Base-by-base conservation (phyloP, 2,888 invertebrate genomes). In the Uropetala carovei region DNA sequence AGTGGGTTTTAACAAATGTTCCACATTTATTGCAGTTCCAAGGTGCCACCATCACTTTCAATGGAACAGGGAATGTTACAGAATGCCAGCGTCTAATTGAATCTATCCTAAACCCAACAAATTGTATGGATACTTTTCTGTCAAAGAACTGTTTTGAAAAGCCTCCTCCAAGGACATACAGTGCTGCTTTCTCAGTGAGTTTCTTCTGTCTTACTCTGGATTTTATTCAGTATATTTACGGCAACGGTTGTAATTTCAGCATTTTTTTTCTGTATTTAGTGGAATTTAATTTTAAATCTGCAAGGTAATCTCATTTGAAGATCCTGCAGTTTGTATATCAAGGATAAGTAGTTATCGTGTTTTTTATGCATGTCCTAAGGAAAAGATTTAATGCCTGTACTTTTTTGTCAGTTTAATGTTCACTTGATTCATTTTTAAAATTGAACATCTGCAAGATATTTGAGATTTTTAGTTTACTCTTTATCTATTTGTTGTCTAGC, bases 141-240 rank as follows among this genome's bases (percentile, higher is more conserved):
- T 93, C 94, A 91, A 92, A 89, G 10, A 92, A 93, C n/a, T 94
- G 94, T 92, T 93, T 94, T 18, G 93, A 93, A n/a, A 86, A 92
- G 18, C 89, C 92, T 86, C 92, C 93, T 68, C 13, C 18, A 64
- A 27, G 92, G 83, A 56, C 59, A 92, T 56, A 59, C 18, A n/a
- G 59, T n/a, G 81, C 92, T 75, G 22, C 43, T 16, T 82, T 92
- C 89, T 56, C 57, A n/a, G 84, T 92, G 27, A 58, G 68, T 93
- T 27, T n/a, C 22, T 59, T 18, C 13, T 30, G 0, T 14, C 22
- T 91, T 18, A 68, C 5, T 43, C 43, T 43, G 5, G 5, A 5
- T 43, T 43, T 43, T 43, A 43, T 43, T 85, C 1, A 92, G 43
- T 27, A 92, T n/a, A 92, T 85, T 92, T 92, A 92, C n/a, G 14